These are phyloP conservation scores for Intellagama lesueurii DNA, from an alignment of 2,797 vertebrate species.

Conservation along the genomic window DNA sequence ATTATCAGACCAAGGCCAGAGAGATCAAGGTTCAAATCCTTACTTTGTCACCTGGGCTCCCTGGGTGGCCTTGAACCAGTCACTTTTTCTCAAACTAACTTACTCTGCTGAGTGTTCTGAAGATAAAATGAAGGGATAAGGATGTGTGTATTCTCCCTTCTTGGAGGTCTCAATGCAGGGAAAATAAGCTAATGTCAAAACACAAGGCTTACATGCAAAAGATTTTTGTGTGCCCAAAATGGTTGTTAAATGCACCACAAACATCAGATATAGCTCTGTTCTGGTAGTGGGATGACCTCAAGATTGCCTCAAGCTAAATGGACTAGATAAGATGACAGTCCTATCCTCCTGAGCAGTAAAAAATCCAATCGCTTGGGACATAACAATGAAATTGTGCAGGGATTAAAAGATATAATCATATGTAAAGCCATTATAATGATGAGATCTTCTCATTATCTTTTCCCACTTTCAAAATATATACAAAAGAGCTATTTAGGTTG, in stretches of 20 bases:
- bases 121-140: background rate
- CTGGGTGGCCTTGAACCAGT: background rate
- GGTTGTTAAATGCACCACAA: background rate
- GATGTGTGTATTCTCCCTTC: background rate
- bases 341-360: background rate
- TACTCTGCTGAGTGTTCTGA: background rate
- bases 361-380: background rate
- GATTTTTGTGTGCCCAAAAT: background rate
- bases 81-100: background rate
- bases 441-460: slow-evolving; percentile 4
- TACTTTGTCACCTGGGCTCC: background rate
- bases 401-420: background rate
- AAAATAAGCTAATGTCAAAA: background rate
- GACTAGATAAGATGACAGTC: background rate
- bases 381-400: background rate
- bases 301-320: background rate
- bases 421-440: background rate
- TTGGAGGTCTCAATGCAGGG: too few species aligned
- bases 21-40: background rate
- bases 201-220: background rate
- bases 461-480: background rate
- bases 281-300: background rate
- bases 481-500: background rate
- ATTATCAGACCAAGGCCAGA: background rate
- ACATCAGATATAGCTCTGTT: background rate